Base-by-base conservation (phyloP, 1,140 invertebrate species). In the Brachystomella parvula region DNA sequence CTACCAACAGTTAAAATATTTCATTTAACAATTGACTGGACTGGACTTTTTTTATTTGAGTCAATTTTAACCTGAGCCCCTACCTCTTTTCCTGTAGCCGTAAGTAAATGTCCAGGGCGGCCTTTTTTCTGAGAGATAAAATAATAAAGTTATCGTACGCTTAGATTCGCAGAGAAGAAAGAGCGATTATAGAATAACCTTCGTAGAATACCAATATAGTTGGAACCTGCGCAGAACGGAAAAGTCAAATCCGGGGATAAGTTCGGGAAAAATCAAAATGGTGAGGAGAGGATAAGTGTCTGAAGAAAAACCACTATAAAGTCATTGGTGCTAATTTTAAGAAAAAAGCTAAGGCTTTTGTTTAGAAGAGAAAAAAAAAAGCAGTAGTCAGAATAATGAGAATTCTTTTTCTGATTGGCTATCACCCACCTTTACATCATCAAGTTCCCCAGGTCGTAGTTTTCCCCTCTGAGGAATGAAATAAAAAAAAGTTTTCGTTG, bases 401-500 rank as follows among this genome's bases (percentile, higher is more conserved):
- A 44, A 47, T 63, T 12, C 49, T 6, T 62, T 39, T 47, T 32
- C 35, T 62, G 19, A 62, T 32, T 31, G 44, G 6, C 58, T 17
- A n/a, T 60, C 29, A 64, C 69, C 67, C 69, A 88, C 86, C 86
- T 88, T 87, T 79, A 79, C 79, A 79, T 88, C 86, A 65, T 58
- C 63, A 64, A 88, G 83, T 81, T 89, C 86, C 81, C 86, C 87
- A 77, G 86, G 87, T 77, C 87, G 86, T 81, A 88, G 85, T 81
- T 83, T 86, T 81, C 81, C 84, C 83, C 78, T 81, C 83, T 84
- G 81, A 53, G 24, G 12, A 53, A 53, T 26, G 15, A 53, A 53
- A 53, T 26, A 12, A 53, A 53, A 53, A 53, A 9, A 26, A 53
- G 24, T 26, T n/a, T n/a, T 30, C 33, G n/a, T 61, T 35, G 59